Evolutionary conservation across 2,888 invertebrate species (phyloP).

Genomic region (Drosophila heteroneura): DNA sequence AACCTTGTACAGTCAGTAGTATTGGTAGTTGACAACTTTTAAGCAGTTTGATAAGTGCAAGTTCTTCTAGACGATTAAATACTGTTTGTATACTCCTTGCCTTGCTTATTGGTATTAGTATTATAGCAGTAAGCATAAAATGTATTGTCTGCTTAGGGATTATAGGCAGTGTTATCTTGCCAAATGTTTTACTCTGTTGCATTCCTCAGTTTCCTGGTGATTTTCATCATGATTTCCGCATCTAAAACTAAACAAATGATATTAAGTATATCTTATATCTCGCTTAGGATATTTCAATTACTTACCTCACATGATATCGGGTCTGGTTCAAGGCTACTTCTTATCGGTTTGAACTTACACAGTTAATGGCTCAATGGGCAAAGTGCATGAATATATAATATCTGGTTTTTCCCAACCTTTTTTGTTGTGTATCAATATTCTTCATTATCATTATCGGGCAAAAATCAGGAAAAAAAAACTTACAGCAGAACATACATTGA

Average conservation of each 20-base stretch:
- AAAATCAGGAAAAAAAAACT: constrained; percentile 6
- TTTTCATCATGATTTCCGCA: neutral
- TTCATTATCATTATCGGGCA: constrained; percentile 30
- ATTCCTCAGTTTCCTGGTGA: neutral
- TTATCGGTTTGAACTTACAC: constrained; percentile 20
- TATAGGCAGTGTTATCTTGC: neutral
- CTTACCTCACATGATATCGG: constrained; percentile 14
- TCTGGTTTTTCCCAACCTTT: neutral
- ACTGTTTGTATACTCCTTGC: neutral
- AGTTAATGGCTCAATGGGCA: constrained; percentile 11
- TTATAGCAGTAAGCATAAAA: neutral
- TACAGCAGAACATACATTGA: constrained; percentile 15
- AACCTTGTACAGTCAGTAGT: neutral
- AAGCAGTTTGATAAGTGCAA: neutral
- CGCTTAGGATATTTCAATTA: neutral
- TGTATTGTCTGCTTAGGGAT: too few species aligned
- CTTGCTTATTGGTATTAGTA: neutral
- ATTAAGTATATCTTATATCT: neutral
- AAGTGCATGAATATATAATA: constrained; percentile 16
- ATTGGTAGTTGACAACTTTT: neutral
- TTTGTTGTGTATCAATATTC: constrained; percentile 15
- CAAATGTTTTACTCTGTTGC: neutral
- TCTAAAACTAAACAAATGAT: constrained; percentile 12
- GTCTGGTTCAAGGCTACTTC: neutral
- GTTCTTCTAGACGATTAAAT: neutral